Evolutionary conservation across 2,888 invertebrate species (phyloP), one percentile per base, ranked within the genome.

Genomic region (Falcaria lacertinaria): DNA sequence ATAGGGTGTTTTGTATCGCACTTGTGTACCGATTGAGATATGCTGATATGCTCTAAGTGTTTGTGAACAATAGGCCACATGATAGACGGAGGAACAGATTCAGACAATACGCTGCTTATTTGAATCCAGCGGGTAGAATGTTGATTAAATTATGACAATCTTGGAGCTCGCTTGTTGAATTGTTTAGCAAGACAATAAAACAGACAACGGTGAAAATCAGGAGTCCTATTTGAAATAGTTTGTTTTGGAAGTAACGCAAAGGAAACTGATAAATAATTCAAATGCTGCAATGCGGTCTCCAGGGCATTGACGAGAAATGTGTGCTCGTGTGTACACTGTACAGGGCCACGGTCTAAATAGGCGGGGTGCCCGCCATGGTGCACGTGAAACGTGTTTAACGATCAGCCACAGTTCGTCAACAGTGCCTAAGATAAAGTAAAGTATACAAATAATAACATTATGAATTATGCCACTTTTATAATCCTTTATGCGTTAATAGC

Each of bases 221-320:
- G 52, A 63, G 52, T 61, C 58, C 63, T 50, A 22, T 37, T 37
- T 7, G 57, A 69, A 72, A 74, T 71, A 62, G 70, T 66, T 64
- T 67, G 60, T 71, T 78, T 78, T 71, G 62, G 65, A 66, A 64
- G 69, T 64, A 70, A 71, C 75, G 77, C 75, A 81, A 79, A 80
- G 76, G 73, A 69, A 65, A 67, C 74, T 80, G 69, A 83, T 86
- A 83, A 82, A 86, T 85, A 85, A 85, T 80, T 83, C 78, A 85
- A 79, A 75, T 69, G 72, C 79, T 82, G 85, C 83, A 83, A 74
- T 86, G 83, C 83, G 80, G 82, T 73, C 76, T 68, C 76, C 60
- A 63, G 70, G 74, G 74, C 70, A 75, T 76, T 71, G 77, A 76
- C 75, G 72, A 66, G 73, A 60, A 76, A 73, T 74, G 64, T 56